Conservation (phyloP, 2,113 vertebrate species). For the Thomomys bottae region DNA sequence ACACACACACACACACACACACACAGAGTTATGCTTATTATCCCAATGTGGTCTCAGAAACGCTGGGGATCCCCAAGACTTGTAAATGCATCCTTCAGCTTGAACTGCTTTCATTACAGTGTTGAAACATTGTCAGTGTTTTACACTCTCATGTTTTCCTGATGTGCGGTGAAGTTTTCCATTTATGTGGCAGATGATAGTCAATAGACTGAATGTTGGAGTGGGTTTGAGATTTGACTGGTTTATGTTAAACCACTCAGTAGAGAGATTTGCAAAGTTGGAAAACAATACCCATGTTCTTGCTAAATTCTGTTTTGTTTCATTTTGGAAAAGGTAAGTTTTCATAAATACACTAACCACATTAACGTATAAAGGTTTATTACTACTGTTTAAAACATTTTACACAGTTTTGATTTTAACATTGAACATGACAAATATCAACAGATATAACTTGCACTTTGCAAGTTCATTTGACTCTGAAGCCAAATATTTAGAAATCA, state of each 20-base stretch:
- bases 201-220: background rate
- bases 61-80: background rate
- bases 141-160: background rate
- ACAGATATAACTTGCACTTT: background rate
- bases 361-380: slow-evolving; percentile 32
- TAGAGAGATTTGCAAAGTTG: slow-evolving; percentile 15
- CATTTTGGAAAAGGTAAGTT: slow-evolving; percentile 52
- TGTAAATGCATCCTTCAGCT: background rate
- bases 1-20: background rate
- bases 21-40: background rate
- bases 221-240: background rate
- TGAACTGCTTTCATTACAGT: background rate
- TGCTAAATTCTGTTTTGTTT: slow-evolving; percentile 47
- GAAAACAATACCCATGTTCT: slow-evolving; percentile 28
- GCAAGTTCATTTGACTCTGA: slow-evolving; percentile 12
- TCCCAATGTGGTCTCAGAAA: background rate
- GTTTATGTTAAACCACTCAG: background rate
- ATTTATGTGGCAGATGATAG: background rate
- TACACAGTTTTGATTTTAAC: slow-evolving; percentile 12
- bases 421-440: slow-evolving; percentile 18
- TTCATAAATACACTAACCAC: slow-evolving; percentile 25
- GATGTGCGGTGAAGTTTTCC: background rate
- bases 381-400: slow-evolving; percentile 34
- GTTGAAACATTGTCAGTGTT: background rate
- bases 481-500: slow-evolving; percentile 15